Percentiles rank a stretch among this genome's conserved stretches.
Conservation (phyloP, 2,888 invertebrate species). For the Apodemia zela region DNA sequence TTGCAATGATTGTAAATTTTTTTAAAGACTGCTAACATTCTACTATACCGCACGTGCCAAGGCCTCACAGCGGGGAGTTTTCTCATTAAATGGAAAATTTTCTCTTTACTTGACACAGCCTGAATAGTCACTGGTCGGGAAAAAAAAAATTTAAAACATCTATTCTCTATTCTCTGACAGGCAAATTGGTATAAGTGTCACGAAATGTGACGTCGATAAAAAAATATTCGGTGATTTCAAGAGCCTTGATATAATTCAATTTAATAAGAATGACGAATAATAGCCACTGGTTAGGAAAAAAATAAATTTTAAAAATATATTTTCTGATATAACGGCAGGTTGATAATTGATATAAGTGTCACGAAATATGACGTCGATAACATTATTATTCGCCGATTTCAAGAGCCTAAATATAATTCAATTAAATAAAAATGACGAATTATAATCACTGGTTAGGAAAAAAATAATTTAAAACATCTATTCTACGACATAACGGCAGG, state of each 20-base stretch:
- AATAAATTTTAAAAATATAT: background rate
- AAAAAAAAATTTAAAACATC: background rate
- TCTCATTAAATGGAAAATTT: conserved; percentile 2
- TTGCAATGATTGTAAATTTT: background rate
- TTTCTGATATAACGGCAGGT: background rate
- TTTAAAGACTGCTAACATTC: background rate
- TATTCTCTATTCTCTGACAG: background rate
- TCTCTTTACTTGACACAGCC: background rate
- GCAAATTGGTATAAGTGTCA: background rate
- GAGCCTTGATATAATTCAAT: too few species aligned
- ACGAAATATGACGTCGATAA: background rate
- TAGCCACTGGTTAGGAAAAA: too few species aligned
- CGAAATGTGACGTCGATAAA: background rate
- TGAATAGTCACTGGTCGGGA: background rate
- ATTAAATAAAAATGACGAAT: background rate
- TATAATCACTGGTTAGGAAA: too few species aligned
- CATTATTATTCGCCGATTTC: background rate
- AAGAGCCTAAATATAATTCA: background rate
- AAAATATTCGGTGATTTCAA: background rate
- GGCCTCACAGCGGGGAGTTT: conserved; percentile 8
- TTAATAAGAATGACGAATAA: too few species aligned
- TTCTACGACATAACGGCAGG: background rate
- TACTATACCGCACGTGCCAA: background rate
- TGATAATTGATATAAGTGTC: too few species aligned
- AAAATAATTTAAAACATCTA: background rate